Base-by-base conservation (phyloP, 2,888 invertebrate species). In the Crioceris asparagi region DNA sequence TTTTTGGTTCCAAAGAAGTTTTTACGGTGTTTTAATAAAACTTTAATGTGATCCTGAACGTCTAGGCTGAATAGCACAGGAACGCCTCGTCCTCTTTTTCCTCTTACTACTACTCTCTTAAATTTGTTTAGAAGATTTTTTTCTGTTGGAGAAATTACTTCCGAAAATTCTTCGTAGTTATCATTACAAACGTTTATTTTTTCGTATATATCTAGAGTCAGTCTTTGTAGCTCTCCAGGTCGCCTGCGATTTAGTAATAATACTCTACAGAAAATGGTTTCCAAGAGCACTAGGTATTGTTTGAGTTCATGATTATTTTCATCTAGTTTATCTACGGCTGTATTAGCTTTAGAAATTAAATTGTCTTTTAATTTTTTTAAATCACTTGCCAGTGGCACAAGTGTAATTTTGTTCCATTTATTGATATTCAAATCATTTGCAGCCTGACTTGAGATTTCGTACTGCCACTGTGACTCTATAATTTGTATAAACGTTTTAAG, bases 241-340 rank as follows among this genome's bases (percentile, higher is more conserved):
- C 54, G 17, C 33, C 42, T 40, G 15, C 49, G 40, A 35, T 54
- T 54, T 12, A 52, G 36, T 25, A 48, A 32, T 11, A 53, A 18
- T n/a, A 53, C 37, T 23, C 48, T 33, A 36, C 49, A 53, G 36
- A 36, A 53, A 15, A 47, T 27, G 10, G 47, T 47, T 42, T 50
- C 48, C 19, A 48, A 19, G 29, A 52, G 32, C n/a, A 18, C 32
- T 17, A 31, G 40, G 36, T 43, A 50, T 11, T 31, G 3, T 17
- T 29, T 35, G 18, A 38, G 11, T 32, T 36, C 6, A 33, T 32
- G 31, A 41, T 44, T 19, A 46, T 23, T 25, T 49, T 46, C n/a
- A n/a, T n/a, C n/a, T n/a, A n/a, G n/a, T n/a, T n/a, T n/a, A n/a
- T n/a, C n/a, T n/a, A n/a, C n/a, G n/a, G n/a, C n/a, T n/a, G n/a